Evolutionary conservation across 2,888 invertebrate genomes (phyloP).

Genomic region (Nomada goodeniana): DNA sequence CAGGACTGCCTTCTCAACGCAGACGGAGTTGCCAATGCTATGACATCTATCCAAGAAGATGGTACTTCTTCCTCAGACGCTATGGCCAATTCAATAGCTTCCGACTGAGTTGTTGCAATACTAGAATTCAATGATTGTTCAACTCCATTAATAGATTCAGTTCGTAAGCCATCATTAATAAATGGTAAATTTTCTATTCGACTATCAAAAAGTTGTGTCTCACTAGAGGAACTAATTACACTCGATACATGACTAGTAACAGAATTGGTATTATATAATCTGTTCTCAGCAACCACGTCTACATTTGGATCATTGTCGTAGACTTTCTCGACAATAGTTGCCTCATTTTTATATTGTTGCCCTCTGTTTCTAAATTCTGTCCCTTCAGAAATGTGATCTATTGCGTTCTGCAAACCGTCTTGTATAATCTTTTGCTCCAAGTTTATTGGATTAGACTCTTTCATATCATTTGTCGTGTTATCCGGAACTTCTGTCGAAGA

Average conservation of each 20-base stretch:
- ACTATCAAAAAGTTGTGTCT: constrained; percentile 69
- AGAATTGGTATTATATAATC: constrained; percentile 59
- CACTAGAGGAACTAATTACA: constrained; percentile 59
- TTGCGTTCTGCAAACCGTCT: constrained; percentile 76
- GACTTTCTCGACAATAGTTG: constrained; percentile 43
- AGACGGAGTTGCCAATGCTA: constrained; percentile 88
- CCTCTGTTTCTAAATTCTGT: constrained; percentile 54
- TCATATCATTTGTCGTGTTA: constrained; percentile 5
- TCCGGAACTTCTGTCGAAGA: constrained; percentile 29
- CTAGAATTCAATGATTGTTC: constrained; percentile 42
- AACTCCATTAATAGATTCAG: constrained; percentile 41
- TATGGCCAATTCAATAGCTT: constrained; percentile 89
- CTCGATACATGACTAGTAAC: constrained; percentile 73
- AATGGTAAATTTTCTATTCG: constrained; percentile 70
- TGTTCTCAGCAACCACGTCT: constrained; percentile 44
- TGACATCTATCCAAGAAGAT: constrained; percentile 91
- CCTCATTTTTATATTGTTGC: constrained; percentile 58
- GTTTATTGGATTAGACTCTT: constrained; percentile 50
- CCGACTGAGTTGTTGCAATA: constrained; percentile 71
- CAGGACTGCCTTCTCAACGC: constrained; percentile 80
- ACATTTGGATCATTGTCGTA: constrained; percentile 56
- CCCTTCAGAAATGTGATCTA: constrained; percentile 75
- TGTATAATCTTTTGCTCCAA: constrained; percentile 78
- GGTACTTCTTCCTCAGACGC: constrained; percentile 91
- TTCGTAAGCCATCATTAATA: constrained; percentile 55